Evolutionary conservation across 2,797 vertebrate species (phyloP).

Genomic region (Coregonus suidteri): DNA sequence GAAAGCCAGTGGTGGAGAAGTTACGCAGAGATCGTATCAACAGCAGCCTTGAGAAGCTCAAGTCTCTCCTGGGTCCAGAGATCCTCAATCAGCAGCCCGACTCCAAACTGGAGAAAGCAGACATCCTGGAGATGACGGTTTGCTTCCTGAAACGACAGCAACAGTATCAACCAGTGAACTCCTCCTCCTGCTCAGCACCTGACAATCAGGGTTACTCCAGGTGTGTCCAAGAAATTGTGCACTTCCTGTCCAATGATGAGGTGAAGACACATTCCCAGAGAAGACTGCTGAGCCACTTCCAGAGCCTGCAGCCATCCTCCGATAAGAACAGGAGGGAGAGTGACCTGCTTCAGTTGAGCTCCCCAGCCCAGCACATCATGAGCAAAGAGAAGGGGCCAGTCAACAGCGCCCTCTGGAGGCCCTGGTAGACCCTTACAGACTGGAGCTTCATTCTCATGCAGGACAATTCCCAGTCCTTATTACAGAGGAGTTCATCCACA

Average conservation of each 20-base stretch:
- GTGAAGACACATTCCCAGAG: too few relatives aligned
- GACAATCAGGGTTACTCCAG: conserved; percentile 55
- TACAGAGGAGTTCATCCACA: too few relatives aligned
- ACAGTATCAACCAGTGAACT: conserved; percentile 43
- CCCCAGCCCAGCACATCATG: conserved; percentile 38
- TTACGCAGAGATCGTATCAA: conserved; percentile 77
- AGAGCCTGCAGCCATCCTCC: conserved; percentile 41
- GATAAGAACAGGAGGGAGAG: conserved; percentile 34
- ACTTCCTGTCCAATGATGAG: conserved; percentile 48
- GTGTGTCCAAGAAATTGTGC: conserved; percentile 62
- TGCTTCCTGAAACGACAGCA: conserved; percentile 61
- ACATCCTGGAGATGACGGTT: conserved; percentile 69
- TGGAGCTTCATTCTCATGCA: too few relatives aligned
- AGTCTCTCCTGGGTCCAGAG: conserved; percentile 69
- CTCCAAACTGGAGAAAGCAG: conserved; percentile 75
- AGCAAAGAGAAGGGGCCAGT: conserved; percentile 26
- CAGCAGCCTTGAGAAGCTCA: conserved; percentile 68
- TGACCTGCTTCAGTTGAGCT: conserved; percentile 45
- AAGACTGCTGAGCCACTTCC: conserved; percentile 54
- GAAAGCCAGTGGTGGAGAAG: conserved; percentile 82
- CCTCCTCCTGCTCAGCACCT: conserved; percentile 40
- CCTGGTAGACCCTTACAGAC: conserved; percentile 38
- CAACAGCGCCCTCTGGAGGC: conserved; percentile 29
- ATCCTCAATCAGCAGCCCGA: conserved; percentile 70
- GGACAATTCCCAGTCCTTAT: too few relatives aligned